A percentile compares a stretch with the other conserved stretches of the same genome.
These are phyloP conservation scores for Heteronetta atricapilla DNA, from an alignment of 2,113 vertebrate species.

Conservation along the genomic window DNA sequence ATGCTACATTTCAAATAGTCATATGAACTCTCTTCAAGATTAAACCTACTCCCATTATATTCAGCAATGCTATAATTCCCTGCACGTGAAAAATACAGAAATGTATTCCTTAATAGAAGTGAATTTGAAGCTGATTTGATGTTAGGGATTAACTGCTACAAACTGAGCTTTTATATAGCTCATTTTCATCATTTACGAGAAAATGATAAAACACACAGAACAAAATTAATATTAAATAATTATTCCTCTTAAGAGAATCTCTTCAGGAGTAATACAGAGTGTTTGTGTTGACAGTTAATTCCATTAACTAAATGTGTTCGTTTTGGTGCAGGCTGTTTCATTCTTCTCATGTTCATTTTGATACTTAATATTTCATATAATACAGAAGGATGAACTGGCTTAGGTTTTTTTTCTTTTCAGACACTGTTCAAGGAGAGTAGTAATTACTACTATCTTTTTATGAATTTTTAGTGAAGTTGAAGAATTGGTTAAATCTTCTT, in stretches of 20 bases:
- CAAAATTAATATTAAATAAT: background rate
- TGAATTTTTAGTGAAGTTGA: background rate
- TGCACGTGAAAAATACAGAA: background rate
- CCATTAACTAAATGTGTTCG: background rate
- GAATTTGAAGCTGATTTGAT: background rate
- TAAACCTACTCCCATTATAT: background rate
- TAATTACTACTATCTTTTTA: background rate
- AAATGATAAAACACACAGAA: background rate
- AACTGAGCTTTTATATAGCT: background rate
- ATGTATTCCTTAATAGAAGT: background rate
- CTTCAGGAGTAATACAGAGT: background rate
- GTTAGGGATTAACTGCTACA: background rate
- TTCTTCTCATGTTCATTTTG: background rate
- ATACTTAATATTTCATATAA: background rate
- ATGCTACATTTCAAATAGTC: background rate
- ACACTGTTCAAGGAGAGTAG: background rate
- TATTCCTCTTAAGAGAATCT: background rate
- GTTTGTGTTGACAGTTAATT: background rate
- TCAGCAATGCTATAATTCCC: background rate
- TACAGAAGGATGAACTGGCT: background rate
- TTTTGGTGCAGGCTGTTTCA: background rate
- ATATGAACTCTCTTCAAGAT: background rate
- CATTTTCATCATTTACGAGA: background rate
- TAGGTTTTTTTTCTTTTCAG: background rate
- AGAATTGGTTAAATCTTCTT: background rate